Evolutionary conservation across 2,113 vertebrate genomes (phyloP), one percentile per base, ranked within the genome.

Genomic region (Salminus brasiliensis): DNA sequence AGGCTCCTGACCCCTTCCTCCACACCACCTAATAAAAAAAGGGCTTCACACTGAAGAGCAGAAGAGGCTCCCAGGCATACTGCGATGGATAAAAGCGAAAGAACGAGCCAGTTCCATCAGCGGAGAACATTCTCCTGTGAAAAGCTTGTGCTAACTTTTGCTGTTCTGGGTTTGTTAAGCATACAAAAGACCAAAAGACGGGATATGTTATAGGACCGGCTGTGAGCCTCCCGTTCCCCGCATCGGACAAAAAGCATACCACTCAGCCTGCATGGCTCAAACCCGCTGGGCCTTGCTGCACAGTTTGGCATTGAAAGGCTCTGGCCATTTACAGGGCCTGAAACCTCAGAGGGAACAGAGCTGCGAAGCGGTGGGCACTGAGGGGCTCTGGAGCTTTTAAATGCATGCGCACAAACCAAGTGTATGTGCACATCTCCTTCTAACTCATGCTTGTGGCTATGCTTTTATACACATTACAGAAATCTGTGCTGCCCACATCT

Each of bases 211-310:
- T 34, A 67, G 74, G 52, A 52, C 47, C 39, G 39, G 34, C 41
- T 47, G 65, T 16, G 29, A 36, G n/a, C 43, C 18, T 41, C 45
- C 55, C 80, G 60, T 18, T 41, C 45, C 39, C 29, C 73, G n/a
- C n/a, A 83, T 32, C 27, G 57, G 53, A 83, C 72, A 55, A 70
- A 55, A 70, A 83, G 77, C 55, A 16, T 13, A 83, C 8, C 55
- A 45, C 49, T 79, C 76, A 53, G 36, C 11, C 15, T n/a, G 55
- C 25, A 73, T 29, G 69, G 72, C 32, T 68, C 67, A 34, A 63
- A 34, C 60, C 59, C 55, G 63, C 29, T 23, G 30, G 66, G 43
- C 60, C 70, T 77, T 78, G n/a, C 59, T 59, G 69, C 30, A 63
- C 1, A 57, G 23, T 67, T 59, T 21, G 45, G 60, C 52, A 66